These are phyloP conservation scores for Tychaedon coryphoeus DNA, from an alignment of 2,113 vertebrate species.

Conservation along the genomic window DNA sequence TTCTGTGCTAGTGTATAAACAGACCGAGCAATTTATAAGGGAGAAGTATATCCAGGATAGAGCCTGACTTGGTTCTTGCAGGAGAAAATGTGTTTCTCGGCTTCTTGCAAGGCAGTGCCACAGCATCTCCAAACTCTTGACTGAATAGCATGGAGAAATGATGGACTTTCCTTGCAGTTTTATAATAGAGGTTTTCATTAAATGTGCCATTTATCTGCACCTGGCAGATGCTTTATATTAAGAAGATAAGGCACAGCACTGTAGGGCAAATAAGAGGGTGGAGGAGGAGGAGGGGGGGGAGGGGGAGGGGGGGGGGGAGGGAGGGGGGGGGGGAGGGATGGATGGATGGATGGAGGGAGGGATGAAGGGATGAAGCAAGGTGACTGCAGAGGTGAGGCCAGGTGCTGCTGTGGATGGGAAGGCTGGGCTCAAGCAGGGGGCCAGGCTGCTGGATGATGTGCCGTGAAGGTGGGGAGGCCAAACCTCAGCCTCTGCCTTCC, in stretches of 20 bases:
- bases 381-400: not conserved
- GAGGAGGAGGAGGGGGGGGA: not conserved
- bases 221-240: not conserved
- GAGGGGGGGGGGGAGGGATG: not conserved
- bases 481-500: not conserved
- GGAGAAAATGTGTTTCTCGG: not conserved
- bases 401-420: not conserved
- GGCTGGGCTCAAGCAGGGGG: rapidly evolving
- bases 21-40: not conserved
- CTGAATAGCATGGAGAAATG: rapidly evolving
- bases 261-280: not conserved
- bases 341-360: no score
- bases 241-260: not conserved
- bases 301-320: not conserved
- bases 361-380: not conserved
- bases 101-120: not conserved
- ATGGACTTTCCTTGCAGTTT: not conserved
- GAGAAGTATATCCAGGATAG: not conserved
- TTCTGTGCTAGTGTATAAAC: not conserved
- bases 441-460: rapidly evolving
- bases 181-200: not conserved
- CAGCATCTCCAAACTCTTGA: not conserved
- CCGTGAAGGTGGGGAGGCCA: not conserved
- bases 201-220: not conserved
- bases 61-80: not conserved